Evolutionary conservation across 2,888 invertebrate genomes (phyloP).

Genomic region (Oxycera nigricornis): DNA sequence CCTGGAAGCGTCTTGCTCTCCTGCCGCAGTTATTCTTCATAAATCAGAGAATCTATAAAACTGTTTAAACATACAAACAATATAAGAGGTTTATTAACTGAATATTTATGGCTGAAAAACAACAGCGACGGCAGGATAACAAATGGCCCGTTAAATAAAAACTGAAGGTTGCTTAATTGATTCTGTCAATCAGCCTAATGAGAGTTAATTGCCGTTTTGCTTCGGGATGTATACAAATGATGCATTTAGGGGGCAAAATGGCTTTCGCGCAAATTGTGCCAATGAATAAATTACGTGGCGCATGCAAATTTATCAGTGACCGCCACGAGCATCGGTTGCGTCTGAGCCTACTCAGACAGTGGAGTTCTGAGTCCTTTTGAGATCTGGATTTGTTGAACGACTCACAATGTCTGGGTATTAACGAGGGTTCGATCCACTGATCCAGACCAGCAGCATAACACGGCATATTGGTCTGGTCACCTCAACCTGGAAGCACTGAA

Average conservation of each 20-base stretch:
- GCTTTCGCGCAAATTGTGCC: conserved; percentile 39
- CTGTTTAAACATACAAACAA: conserved; percentile 40
- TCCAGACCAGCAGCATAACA: background rate
- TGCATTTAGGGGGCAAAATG: conserved; percentile 36
- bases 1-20: background rate
- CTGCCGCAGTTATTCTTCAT: background rate
- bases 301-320: conserved; percentile 35
- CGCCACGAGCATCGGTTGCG: background rate
- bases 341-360: background rate
- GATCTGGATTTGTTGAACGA: background rate
- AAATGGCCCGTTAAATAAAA: conserved; percentile 41
- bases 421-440: background rate
- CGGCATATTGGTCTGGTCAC: background rate
- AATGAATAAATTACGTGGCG: conserved; percentile 40
- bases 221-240: conserved; percentile 40
- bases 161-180: conserved; percentile 40
- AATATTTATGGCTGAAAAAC: conserved; percentile 37
- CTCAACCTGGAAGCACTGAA: background rate
- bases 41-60: conserved; percentile 39
- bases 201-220: conserved; percentile 40
- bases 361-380: conserved; percentile 9
- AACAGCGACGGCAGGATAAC: conserved; percentile 16
- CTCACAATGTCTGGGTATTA: background rate
- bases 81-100: conserved; percentile 39
- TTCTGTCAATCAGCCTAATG: conserved; percentile 40